These are phyloP conservation scores for Anoplopoma fimbria DNA, from an alignment of 2,113 vertebrate species.

Conservation along the genomic window DNA sequence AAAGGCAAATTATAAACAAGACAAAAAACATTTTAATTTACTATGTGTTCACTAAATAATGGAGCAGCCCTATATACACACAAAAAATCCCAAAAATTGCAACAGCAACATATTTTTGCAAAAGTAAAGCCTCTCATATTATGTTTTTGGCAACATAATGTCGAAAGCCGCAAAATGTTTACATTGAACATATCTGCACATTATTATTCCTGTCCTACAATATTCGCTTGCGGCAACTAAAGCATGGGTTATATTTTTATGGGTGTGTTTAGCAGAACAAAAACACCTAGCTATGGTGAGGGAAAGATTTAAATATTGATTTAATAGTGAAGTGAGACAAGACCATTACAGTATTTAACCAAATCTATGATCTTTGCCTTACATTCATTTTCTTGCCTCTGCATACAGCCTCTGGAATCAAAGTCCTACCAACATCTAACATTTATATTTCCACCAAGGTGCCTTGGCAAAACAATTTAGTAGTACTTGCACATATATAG, in stretches of 20 bases:
- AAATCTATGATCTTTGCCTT: neutral
- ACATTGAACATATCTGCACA: neutral
- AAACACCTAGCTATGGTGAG: neutral
- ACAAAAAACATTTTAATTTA: neutral
- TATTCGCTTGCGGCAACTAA: neutral
- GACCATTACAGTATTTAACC: neutral
- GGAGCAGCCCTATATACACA: neutral
- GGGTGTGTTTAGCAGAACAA: neutral
- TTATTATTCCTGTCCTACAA: neutral
- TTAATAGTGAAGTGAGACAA: neutral
- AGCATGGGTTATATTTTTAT: neutral
- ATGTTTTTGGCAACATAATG: neutral
- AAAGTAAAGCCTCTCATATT: no score
- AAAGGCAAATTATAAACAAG: neutral
- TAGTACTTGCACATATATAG: neutral
- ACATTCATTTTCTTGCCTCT: neutral
- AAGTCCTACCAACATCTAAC: neutral
- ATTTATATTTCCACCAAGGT: neutral
- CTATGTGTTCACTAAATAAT: neutral
- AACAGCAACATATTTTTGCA: no score
- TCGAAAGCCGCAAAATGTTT: neutral
- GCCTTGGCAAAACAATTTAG: neutral
- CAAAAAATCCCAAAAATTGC: neutral
- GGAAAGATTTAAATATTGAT: neutral
- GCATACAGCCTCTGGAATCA: neutral